Conservation (phyloP, 1,140 invertebrate genomes). For the Drosophila guanche region DNA sequence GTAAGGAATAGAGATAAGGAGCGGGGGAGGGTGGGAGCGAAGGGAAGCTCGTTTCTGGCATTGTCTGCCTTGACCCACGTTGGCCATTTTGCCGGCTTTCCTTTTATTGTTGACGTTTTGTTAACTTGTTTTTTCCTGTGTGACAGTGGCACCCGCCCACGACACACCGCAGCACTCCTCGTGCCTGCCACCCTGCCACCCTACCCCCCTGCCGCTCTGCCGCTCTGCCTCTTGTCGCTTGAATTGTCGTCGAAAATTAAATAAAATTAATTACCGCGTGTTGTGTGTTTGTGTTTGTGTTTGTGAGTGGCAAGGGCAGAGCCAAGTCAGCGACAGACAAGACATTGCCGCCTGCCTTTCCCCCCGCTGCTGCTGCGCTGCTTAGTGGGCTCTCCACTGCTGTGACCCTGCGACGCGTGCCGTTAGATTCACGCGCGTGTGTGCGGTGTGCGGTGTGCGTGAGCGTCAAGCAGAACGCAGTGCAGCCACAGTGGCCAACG, state of each 20-base stretch:
- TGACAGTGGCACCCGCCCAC: slow-evolving; percentile 14
- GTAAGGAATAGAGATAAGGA: not conserved
- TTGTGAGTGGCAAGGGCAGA: slow-evolving; percentile 35
- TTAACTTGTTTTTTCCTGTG: slow-evolving; percentile 80
- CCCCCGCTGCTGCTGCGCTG: not conserved
- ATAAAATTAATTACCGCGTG: slow-evolving; percentile 80
- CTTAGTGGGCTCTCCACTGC: not conserved
- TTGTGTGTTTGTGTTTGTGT: slow-evolving; percentile 56
- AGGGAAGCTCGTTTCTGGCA: slow-evolving; percentile 23
- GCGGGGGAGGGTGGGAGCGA: not conserved
- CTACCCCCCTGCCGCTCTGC: slow-evolving; percentile 1
- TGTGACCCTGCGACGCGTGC: slow-evolving; percentile 19
- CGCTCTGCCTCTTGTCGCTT: slow-evolving; percentile 53
- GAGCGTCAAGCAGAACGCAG: slow-evolving; percentile 33
- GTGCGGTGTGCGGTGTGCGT: slow-evolving; percentile 36
- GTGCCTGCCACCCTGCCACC: not conserved
- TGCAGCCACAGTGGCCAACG: slow-evolving; percentile 33
- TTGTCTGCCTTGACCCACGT: slow-evolving; percentile 50
- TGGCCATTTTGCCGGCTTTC: slow-evolving; percentile 57
- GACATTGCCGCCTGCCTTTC: slow-evolving; percentile 12
- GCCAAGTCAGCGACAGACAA: slow-evolving; percentile 4
- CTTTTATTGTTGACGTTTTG: slow-evolving; percentile 72
- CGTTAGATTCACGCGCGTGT: slow-evolving; percentile 70
- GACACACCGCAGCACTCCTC: too few species aligned
- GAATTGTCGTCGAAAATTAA: slow-evolving; percentile 81